These are phyloP conservation scores for Terrapene triunguis DNA, from an alignment of 2,113 vertebrate species.

Conservation along the genomic window DNA sequence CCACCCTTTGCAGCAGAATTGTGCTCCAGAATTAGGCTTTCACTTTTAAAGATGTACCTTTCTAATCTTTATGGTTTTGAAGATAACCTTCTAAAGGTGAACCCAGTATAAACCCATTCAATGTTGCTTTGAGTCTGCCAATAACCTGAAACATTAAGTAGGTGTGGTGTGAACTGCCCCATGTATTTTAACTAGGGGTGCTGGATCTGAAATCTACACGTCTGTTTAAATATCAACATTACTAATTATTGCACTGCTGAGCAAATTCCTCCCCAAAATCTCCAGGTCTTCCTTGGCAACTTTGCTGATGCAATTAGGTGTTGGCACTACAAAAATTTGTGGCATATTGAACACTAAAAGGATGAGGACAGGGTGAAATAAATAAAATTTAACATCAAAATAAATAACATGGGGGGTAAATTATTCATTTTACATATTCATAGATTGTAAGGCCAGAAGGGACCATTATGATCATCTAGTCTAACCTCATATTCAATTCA, in stretches of 20 bases:
- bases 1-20: not conserved
- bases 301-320: not conserved
- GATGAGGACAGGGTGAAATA: not conserved
- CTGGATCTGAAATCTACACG: not conserved
- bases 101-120: not conserved
- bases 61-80: not conserved
- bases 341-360: not conserved
- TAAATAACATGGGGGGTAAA: not conserved
- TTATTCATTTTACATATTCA: not conserved
- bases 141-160: not conserved
- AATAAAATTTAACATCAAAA: not conserved
- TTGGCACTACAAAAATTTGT: not conserved
- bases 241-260: not conserved
- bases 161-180: not conserved
- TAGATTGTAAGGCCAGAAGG: not conserved
- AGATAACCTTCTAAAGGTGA: not conserved
- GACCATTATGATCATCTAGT: not conserved
- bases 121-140: not conserved
- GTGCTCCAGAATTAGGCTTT: not conserved
- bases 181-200: not conserved
- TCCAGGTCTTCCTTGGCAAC: not conserved
- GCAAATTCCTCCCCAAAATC: not conserved
- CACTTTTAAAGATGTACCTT: not conserved
- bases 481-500: not conserved
- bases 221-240: not conserved